Conservation (phyloP, 2,888 invertebrate genomes). For the Eristalis tenax region DNA sequence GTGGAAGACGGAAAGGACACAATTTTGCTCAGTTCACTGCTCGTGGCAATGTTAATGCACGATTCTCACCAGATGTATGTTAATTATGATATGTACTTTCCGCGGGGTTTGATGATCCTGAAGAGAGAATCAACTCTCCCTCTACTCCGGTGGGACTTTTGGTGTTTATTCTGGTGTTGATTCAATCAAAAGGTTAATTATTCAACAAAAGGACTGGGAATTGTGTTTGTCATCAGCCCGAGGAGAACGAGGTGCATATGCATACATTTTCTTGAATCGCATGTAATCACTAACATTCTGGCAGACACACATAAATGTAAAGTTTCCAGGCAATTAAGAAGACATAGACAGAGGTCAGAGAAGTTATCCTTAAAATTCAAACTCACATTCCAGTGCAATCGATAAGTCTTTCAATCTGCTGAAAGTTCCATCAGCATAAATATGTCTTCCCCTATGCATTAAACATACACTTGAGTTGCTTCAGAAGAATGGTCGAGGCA, state of each 20-base stretch:
- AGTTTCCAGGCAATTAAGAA: neutral
- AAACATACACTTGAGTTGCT: neutral
- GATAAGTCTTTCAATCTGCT: neutral
- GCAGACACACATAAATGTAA: neutral
- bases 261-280: neutral
- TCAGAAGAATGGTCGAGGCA: neutral
- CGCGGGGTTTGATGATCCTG: conserved; percentile 20
- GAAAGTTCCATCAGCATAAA: conserved; percentile 18
- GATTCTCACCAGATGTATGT: conserved; percentile 27
- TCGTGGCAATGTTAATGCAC: conserved; percentile 14
- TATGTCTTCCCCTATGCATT: neutral
- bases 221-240: neutral
- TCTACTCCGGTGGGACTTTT: neutral
- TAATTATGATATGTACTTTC: conserved; percentile 39
- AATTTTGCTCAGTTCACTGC: conserved; percentile 4
- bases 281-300: neutral
- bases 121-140: neutral
- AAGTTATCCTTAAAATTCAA: neutral
- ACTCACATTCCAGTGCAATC: neutral
- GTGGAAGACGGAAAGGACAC: neutral
- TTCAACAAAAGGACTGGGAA: conserved; percentile 8
- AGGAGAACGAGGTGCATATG: neutral
- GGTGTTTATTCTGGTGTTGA: conserved; percentile 11
- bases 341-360: neutral
- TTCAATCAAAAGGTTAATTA: conserved; percentile 35